phyloP scores from a whole-genome alignment of 30 jellyfish, hydroid and myxozoan genomes.

The Euphysa ruthae region DNA sequence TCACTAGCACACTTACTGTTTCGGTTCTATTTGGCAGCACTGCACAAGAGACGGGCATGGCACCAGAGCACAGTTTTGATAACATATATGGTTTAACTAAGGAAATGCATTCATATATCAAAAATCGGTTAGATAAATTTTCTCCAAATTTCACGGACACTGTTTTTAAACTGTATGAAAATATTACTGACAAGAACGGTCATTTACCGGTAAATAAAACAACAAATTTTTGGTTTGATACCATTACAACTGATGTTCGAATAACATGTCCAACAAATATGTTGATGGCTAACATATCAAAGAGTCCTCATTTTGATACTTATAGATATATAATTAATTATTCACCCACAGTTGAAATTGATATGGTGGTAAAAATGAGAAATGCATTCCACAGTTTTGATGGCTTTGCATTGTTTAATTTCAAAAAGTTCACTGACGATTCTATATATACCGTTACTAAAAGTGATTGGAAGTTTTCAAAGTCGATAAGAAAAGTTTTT shows the following conservation, averaged over 20 bases:
- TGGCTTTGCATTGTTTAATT: constrained; percentile 44
- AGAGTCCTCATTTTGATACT: constrained; percentile 1
- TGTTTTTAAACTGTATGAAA: not conserved
- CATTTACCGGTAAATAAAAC: not conserved
- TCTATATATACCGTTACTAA: not conserved
- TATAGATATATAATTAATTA: constrained; percentile 19
- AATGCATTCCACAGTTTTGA: constrained; percentile 40
- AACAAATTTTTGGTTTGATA: not conserved
- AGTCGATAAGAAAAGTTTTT: constrained; percentile 5
- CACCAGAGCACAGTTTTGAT: not conserved
- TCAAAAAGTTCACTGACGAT: not conserved
- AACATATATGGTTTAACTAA: not conserved
- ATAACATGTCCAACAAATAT: constrained; percentile 29
- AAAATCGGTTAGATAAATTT: constrained; percentile 8
- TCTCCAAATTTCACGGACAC: constrained; percentile 9
- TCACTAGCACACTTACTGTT: constrained; percentile 9
- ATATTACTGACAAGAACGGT: not conserved
- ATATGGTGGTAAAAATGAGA: no score
- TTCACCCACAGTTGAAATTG: no score
- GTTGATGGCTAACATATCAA: constrained; percentile 1
- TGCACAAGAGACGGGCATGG: constrained; percentile 41
- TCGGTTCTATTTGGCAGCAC: constrained; percentile 49
- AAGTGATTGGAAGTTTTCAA: constrained; percentile 21
- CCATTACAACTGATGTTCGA: constrained; percentile 34
- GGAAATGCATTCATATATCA: not conserved